These are phyloP conservation scores for Anableps anableps DNA, from an alignment of 2,797 vertebrate species.

Conservation along the genomic window DNA sequence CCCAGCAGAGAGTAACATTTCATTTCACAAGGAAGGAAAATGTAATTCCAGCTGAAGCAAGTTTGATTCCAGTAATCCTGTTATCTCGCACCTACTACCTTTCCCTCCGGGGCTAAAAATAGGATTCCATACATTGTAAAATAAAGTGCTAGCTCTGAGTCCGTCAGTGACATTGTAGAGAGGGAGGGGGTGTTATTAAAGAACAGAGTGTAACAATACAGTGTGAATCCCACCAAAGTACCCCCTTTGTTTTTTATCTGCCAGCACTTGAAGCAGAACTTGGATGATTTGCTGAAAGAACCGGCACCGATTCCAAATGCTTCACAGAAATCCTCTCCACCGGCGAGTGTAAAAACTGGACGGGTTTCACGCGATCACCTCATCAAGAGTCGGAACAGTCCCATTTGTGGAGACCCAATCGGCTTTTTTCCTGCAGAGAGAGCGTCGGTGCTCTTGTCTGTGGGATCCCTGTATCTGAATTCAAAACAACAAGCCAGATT, in stretches of 20 bases:
- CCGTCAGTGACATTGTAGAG: conserved; percentile 42
- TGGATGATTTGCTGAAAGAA: conserved; percentile 46
- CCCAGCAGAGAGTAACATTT: conserved; percentile 49
- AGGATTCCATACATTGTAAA: conserved; percentile 40
- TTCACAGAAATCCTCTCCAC: conserved; percentile 61
- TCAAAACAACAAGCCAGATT: conserved; percentile 56
- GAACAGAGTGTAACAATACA: conserved; percentile 48
- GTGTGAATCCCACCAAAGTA: conserved; percentile 60
- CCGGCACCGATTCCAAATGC: conserved; percentile 46
- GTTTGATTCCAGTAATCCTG: conserved; percentile 68
- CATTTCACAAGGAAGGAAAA: conserved; percentile 62
- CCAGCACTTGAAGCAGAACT: conserved; percentile 47
- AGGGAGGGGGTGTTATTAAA: conserved; percentile 47
- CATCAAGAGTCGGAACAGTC: conserved; percentile 61
- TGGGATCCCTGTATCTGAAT: conserved; percentile 63
- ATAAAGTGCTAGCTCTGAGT: conserved; percentile 51
- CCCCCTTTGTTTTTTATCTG: conserved; percentile 52
- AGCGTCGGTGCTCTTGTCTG: conserved; percentile 76
- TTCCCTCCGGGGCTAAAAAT: conserved; percentile 62
- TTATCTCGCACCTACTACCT: conserved; percentile 67
- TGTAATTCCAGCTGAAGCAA: conserved; percentile 58
- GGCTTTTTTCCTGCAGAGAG: conserved; percentile 76
- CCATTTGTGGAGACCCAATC: conserved; percentile 77
- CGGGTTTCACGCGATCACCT: conserved; percentile 48
- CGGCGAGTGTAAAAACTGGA: conserved; percentile 43